A percentile compares a stretch with the other conserved stretches of the same genome.
phyloP scores from a whole-genome alignment of 2,113 vertebrate genomes.

The Gymnorhina tibicen region DNA sequence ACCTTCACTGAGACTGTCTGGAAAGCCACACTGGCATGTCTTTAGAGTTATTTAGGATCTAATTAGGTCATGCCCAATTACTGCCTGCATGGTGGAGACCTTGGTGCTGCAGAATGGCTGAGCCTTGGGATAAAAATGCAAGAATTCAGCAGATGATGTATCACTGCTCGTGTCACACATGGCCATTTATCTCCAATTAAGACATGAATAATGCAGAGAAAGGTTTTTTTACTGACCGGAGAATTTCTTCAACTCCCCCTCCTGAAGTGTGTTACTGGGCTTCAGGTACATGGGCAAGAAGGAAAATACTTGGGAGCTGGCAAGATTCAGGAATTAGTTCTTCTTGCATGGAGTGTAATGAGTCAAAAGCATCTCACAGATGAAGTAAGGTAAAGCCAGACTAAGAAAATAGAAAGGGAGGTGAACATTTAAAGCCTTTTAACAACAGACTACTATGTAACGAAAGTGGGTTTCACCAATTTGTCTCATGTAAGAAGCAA shows the following conservation, averaged over 20 bases:
- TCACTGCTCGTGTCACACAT: background rate
- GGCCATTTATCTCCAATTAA: background rate
- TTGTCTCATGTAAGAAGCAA: background rate
- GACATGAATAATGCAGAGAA: background rate
- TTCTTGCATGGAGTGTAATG: background rate
- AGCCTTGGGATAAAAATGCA: background rate
- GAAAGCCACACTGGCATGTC: background rate
- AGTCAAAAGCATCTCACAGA: background rate
- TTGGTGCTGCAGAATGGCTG: background rate
- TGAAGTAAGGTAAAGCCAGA: background rate
- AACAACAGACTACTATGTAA: background rate
- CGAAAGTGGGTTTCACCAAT: background rate
- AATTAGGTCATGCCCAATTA: background rate
- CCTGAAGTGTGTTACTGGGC: background rate
- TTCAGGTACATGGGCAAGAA: background rate
- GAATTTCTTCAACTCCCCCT: background rate
- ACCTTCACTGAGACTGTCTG: background rate
- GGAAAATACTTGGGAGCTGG: background rate
- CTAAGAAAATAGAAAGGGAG: background rate
- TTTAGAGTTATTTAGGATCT: background rate
- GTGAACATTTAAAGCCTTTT: background rate
- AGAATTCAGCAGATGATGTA: background rate
- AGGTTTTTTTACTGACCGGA: background rate
- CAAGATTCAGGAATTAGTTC: background rate
- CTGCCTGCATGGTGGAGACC: background rate